These are phyloP conservation scores for Psephotus haematonotus DNA, from an alignment of 2,113 vertebrate species.

Conservation along the genomic window DNA sequence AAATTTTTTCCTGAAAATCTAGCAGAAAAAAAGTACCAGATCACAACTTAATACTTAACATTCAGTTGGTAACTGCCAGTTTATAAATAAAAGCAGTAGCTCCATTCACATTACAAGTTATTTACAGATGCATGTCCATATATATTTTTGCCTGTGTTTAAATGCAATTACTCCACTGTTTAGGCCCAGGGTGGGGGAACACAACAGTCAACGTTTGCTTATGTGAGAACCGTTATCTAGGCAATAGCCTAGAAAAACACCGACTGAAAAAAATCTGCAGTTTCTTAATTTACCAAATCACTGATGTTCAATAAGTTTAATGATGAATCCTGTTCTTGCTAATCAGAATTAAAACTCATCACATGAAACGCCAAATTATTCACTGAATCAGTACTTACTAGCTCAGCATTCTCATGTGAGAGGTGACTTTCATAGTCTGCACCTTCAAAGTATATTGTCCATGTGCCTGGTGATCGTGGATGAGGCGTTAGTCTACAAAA, in stretches of 20 bases:
- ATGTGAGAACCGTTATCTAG: neutral
- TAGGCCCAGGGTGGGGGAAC: neutral
- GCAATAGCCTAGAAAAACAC: neutral
- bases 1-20: neutral
- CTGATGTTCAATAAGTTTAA: neutral
- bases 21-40: neutral
- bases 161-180: neutral
- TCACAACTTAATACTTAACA: neutral
- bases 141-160: neutral
- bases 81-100: neutral
- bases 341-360: neutral
- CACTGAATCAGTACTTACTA: slow-evolving; percentile 76
- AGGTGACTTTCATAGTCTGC: slow-evolving; percentile 92
- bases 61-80: neutral
- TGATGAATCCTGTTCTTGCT: neutral
- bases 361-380: neutral
- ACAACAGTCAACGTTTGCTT: neutral
- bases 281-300: neutral
- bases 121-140: neutral
- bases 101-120: neutral
- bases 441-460: slow-evolving; percentile 97
- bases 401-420: slow-evolving; percentile 83
- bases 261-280: neutral
- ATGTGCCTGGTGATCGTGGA: slow-evolving; percentile 89
- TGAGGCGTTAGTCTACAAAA: slow-evolving; percentile 90